These are phyloP conservation scores for Darevskia mixta DNA, from an alignment of 2,797 vertebrate species.

Conservation along the genomic window DNA sequence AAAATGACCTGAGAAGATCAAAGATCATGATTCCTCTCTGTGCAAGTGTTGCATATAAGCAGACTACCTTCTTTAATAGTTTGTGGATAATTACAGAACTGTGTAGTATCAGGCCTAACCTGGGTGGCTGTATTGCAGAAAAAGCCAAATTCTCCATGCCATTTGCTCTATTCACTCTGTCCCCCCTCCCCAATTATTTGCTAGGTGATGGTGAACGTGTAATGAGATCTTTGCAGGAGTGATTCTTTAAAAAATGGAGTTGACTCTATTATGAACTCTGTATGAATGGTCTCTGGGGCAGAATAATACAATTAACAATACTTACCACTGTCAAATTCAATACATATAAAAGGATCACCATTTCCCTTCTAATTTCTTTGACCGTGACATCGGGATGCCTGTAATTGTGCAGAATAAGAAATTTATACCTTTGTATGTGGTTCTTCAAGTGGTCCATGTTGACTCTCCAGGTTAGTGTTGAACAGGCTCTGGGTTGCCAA, in stretches of 20 bases:
- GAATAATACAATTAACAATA: neutral
- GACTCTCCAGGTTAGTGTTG: neutral
- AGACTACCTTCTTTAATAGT: neutral
- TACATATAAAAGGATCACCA: neutral
- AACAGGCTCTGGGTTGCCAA: conserved; percentile 48
- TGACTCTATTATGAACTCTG: neutral
- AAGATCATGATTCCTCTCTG: neutral
- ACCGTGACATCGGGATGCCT: conserved; percentile 19
- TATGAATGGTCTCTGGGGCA: conserved; percentile 1
- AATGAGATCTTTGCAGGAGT: neutral
- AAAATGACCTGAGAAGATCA: neutral
- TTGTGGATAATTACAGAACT: neutral
- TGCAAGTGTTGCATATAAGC: neutral
- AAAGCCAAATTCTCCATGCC: neutral
- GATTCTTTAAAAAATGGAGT: neutral
- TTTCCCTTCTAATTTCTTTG: conserved; percentile 1
- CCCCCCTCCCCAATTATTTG: too few species aligned
- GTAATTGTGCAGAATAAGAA: conserved; percentile 11
- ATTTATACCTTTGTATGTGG: conserved; percentile 28
- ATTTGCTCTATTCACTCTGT: neutral
- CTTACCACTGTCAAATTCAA: neutral
- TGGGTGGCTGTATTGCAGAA: neutral
- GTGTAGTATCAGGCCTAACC: neutral
- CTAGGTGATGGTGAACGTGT: neutral
- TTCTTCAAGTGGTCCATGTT: conserved; percentile 40